phyloP scores from a whole-genome alignment of 2,888 invertebrate genomes.

The Pseudococcus longispinus region DNA sequence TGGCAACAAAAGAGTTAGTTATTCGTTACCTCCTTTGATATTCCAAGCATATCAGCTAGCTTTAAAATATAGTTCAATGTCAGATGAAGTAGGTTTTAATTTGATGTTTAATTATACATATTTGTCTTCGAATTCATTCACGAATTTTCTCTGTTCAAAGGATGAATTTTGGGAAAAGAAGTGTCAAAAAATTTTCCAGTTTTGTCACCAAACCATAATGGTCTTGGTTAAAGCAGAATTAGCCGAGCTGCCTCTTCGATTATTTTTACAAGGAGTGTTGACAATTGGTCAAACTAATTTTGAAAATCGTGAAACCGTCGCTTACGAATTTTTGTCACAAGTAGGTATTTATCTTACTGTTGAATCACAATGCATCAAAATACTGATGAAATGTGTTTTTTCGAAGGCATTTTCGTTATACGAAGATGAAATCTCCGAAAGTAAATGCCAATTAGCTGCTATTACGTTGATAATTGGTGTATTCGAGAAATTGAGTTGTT shows the following conservation, averaged over 20 bases:
- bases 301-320: conserved; percentile 94
- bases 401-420: conserved; percentile 90
- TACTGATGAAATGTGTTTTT: conserved; percentile 4
- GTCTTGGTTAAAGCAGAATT: conserved; percentile 94
- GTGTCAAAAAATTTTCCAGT: conserved; percentile 97
- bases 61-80: conserved; percentile 78
- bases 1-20: conserved; percentile 84
- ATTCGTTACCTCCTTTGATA: conserved; percentile 91
- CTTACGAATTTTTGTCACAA: conserved; percentile 97
- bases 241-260: conserved; percentile 88
- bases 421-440: conserved; percentile 98
- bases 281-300: conserved; percentile 91
- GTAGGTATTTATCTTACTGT: conserved; percentile 62
- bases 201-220: conserved; percentile 94
- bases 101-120: not conserved
- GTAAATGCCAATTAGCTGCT: conserved; percentile 94
- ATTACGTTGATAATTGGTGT: conserved; percentile 95
- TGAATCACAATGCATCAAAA: not conserved
- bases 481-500: conserved; percentile 92
- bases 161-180: conserved; percentile 99
- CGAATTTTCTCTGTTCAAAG: conserved; percentile 63
- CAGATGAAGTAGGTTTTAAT: conserved; percentile 70
- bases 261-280: conserved; percentile 95
- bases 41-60: conserved; percentile 93
- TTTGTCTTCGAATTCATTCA: conserved; percentile 32